Evolutionary conservation across 2,888 invertebrate species (phyloP).

Genomic region (Ligdia adustata): DNA sequence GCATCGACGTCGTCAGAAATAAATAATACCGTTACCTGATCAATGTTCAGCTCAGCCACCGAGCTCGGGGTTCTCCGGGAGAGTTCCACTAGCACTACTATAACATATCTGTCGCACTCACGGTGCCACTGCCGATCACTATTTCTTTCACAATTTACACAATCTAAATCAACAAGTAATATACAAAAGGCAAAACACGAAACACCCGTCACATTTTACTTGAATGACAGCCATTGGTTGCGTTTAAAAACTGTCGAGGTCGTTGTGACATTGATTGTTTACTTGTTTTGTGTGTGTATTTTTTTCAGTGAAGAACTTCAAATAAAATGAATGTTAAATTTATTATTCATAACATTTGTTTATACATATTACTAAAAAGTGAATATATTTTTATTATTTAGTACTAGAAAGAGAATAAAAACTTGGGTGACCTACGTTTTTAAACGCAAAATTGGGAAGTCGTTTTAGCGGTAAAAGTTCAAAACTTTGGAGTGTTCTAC

Average conservation of each 20-base stretch:
- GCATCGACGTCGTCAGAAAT: slow-evolving; percentile 76
- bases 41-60: slow-evolving; percentile 53
- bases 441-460: no score
- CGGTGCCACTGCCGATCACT: slow-evolving; percentile 53
- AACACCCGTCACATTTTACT: slow-evolving; percentile 70
- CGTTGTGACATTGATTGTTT: not conserved
- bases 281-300: no score
- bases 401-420: no score
- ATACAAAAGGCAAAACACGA: slow-evolving; percentile 70
- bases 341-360: no score
- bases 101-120: slow-evolving; percentile 58
- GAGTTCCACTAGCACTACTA: slow-evolving; percentile 47
- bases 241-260: slow-evolving; percentile 39
- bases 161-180: slow-evolving; percentile 80
- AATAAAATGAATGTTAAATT: no score
- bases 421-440: no score
- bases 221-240: slow-evolving; percentile 42
- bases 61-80: slow-evolving; percentile 47
- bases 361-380: no score
- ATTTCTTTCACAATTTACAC: slow-evolving; percentile 59
- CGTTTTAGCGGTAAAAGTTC: no score
- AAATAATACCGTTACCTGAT: slow-evolving; percentile 80
- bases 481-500: no score
- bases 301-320: no score
- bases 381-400: no score